Percentiles rank a stretch among this genome's conserved stretches.
phyloP scores from a whole-genome alignment of 2,113 vertebrate genomes.

The Cranoglanis bouderius region DNA sequence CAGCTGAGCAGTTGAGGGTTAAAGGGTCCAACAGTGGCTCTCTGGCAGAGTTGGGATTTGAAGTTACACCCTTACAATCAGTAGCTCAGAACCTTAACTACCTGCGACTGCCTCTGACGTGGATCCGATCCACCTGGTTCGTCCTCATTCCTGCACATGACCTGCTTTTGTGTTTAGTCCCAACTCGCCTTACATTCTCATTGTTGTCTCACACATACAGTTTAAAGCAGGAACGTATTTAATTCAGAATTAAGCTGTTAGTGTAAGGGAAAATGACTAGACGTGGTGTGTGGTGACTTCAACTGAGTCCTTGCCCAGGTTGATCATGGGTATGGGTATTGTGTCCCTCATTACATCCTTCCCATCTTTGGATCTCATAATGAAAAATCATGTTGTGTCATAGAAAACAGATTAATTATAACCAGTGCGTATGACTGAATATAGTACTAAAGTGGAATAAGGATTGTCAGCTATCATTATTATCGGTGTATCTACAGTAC shows the following conservation, averaged over 20 bases:
- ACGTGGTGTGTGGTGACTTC: slow-evolving; percentile 67
- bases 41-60: background rate
- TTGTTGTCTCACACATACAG: background rate
- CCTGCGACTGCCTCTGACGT: background rate
- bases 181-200: background rate
- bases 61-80: background rate
- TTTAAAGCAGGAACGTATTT: background rate
- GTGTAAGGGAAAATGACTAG: slow-evolving; percentile 55
- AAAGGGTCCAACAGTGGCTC: background rate
- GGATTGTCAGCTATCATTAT: background rate
- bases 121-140: too few relatives aligned
- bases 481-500: background rate
- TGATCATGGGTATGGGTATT: background rate
- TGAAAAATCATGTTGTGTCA: background rate
- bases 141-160: background rate
- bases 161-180: background rate
- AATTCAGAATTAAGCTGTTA: slow-evolving; percentile 36
- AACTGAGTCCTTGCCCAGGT: slow-evolving; percentile 61
- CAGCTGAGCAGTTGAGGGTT: background rate
- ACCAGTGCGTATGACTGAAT: background rate
- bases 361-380: background rate
- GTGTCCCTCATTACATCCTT: background rate
- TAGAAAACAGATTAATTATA: background rate
- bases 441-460: background rate
- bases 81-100: background rate